These are phyloP conservation scores for Myrmophylax atrothorax DNA, from an alignment of 2,113 vertebrate species.

Conservation along the genomic window DNA sequence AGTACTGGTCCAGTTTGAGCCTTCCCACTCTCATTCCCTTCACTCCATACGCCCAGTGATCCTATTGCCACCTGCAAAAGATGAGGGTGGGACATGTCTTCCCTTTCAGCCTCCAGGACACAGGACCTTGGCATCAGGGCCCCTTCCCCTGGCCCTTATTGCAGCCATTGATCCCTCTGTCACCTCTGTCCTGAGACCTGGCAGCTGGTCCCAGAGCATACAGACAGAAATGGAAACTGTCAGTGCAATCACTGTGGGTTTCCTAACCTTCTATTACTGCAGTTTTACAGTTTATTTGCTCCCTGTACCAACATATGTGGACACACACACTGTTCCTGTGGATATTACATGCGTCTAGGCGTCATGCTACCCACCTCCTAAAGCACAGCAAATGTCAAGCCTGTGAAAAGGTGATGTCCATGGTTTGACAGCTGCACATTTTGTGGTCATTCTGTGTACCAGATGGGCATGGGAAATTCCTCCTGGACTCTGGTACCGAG, in stretches of 20 bases:
- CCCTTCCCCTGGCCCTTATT: background rate
- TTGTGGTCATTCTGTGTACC: background rate
- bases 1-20: background rate
- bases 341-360: background rate
- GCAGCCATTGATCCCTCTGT: background rate
- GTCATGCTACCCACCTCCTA: background rate
- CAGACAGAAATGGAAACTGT: constrained; percentile 30
- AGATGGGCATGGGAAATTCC: constrained; percentile 61
- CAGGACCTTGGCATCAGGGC: background rate
- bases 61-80: background rate
- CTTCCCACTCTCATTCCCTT: background rate
- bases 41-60: background rate
- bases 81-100: background rate
- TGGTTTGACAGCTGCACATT: background rate
- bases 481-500: constrained; percentile 5
- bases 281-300: constrained; percentile 26
- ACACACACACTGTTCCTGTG: background rate
- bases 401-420: background rate
- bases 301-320: background rate
- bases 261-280: constrained; percentile 28
- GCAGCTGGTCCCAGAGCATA: background rate
- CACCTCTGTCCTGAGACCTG: background rate
- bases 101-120: background rate
- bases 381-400: background rate
- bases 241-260: background rate